phyloP scores from a whole-genome alignment of 2,888 invertebrate species.

The Cyrtodaria siliqua region DNA sequence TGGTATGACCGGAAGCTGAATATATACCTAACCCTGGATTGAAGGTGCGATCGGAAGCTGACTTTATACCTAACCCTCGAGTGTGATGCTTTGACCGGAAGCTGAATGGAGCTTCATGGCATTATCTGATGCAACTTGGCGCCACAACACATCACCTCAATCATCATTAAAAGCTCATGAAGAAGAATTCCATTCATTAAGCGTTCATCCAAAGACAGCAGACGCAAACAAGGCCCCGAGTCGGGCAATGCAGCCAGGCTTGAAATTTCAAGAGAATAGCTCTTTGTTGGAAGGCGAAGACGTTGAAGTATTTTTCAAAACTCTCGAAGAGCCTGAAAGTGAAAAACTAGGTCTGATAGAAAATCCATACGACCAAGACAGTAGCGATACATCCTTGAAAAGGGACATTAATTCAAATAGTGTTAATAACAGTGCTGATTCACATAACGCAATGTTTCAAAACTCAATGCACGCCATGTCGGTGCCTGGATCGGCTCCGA shows the following conservation, averaged over 20 bases:
- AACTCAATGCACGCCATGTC: conserved; percentile 74
- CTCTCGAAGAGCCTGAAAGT: conserved; percentile 62
- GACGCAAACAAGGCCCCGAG: conserved; percentile 44
- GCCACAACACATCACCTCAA: conserved; percentile 21
- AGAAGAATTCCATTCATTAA: conserved; percentile 29
- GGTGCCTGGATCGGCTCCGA: conserved; percentile 60
- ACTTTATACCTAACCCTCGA: background rate
- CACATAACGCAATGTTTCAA: conserved; percentile 70
- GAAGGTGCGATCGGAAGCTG: no score
- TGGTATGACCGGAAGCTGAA: conserved; percentile 44
- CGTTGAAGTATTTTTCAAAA: conserved; percentile 80
- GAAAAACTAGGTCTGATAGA: conserved; percentile 27
- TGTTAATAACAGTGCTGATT: conserved; percentile 12
- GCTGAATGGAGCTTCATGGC: conserved; percentile 72
- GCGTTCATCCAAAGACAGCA: background rate
- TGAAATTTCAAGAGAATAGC: conserved; percentile 74
- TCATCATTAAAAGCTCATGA: conserved; percentile 33
- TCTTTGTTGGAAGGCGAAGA: conserved; percentile 79
- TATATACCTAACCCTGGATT: no score
- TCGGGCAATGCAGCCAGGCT: conserved; percentile 76
- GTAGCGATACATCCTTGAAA: conserved; percentile 10
- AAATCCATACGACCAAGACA: conserved; percentile 17
- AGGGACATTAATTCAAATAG: conserved; percentile 4
- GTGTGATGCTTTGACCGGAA: conserved; percentile 26
- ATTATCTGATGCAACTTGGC: conserved; percentile 60